Evolutionary conservation across 2,797 vertebrate species (phyloP), one percentile per base, ranked within the genome.

Genomic region (Amblyopsis hoosieri): DNA sequence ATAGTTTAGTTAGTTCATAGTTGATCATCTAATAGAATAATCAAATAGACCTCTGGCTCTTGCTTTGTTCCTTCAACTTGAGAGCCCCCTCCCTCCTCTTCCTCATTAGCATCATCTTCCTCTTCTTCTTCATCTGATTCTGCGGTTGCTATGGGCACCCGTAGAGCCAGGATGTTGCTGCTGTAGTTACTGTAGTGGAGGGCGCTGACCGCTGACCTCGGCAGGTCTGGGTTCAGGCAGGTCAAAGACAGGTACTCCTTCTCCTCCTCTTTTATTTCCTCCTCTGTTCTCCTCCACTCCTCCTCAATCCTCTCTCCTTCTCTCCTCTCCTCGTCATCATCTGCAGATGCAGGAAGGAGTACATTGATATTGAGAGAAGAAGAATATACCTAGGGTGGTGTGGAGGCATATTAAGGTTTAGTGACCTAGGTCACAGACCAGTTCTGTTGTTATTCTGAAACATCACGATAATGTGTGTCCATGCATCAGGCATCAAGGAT

Each of bases 121-220:
- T 61, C 49, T 8, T 63, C 61, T 2, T 85, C 81, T 12, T 60
- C 42, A 2, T 80, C 81, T 23, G 56, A 79, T 71, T 88, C 86
- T 0, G 66, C 74, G 45, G 75, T 56, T 0, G 88, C 86, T 0
- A 89, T 88, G 5, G 88, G 86, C 13, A 89, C 88, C 37, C 17
- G 83, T 53, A 87, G 62, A 0, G 37, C 60, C 2, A 61, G 12
- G 9, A 84, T 78, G 54, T 47, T 75, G 17, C 72, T 58, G 19
- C 45, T 46, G 19, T 59, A 59, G 57, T 48, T 59, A 48, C 57
- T 47, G 12, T 48, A 31, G 19, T 29, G 19, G 57, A 57, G 45
- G 14, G 11, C 2, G 9, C 45, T 65, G 31, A 64, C 42, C 29
- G 66, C 53, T 54, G 68, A 47, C 3, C 0, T 14, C 0, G 59